Percentiles rank a stretch among this genome's conserved stretches.
Evolutionary conservation across 1,140 invertebrate genomes (phyloP).

Genomic region (Drosophila lacertosa): DNA sequence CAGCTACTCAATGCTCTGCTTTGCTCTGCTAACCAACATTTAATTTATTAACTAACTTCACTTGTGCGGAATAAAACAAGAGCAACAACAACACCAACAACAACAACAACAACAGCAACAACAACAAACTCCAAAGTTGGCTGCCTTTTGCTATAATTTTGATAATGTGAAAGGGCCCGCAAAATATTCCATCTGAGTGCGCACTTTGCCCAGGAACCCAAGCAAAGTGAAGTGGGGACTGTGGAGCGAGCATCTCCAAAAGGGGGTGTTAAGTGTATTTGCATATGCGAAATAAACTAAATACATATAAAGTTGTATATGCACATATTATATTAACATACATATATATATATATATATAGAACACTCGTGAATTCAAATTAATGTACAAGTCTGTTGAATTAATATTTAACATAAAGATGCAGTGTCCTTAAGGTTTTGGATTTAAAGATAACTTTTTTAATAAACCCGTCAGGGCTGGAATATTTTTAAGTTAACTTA

Average conservation of each 20-base stretch:
- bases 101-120: conserved; percentile 19
- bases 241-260: no score
- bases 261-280: not conserved
- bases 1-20: not conserved
- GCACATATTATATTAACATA: no score
- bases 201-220: conserved; percentile 3
- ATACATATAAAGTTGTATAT: not conserved
- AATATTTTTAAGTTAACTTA: no score
- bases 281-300: not conserved
- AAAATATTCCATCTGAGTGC: conserved; percentile 3
- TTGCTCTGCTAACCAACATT: conserved; percentile 29
- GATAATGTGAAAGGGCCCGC: not conserved
- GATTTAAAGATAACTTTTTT: no score
- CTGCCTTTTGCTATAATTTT: not conserved
- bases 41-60: conserved; percentile 61
- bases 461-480: no score
- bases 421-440: no score
- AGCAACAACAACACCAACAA: conserved; percentile 32
- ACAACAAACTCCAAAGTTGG: not conserved
- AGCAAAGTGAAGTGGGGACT: no score
- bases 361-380: no score
- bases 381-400: no score
- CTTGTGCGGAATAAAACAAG: not conserved
- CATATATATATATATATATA: no score
- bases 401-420: no score